Conservation (phyloP, 2,113 vertebrate genomes). For the Corydoras sp. region DNA sequence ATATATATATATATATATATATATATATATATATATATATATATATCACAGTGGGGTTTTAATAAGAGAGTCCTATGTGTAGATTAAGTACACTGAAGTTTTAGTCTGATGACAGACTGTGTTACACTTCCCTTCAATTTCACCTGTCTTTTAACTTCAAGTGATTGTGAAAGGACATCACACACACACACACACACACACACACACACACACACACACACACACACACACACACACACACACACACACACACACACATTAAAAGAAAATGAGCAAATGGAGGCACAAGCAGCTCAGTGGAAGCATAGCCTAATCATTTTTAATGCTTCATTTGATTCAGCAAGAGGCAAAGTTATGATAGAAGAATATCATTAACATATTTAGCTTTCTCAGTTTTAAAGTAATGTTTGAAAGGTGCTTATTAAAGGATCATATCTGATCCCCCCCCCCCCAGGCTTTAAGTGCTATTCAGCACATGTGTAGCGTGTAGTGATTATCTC, state of each 20-base stretch:
- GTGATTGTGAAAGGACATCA: not conserved
- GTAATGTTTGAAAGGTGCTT: slow-evolving; percentile 58
- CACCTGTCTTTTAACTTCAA: no score
- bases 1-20: no score
- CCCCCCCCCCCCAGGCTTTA: not conserved
- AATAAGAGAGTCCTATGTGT: no score
- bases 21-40: no score
- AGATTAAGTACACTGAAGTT: no score
- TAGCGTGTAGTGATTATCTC: not conserved
- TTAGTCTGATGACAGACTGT: no score
- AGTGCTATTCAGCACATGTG: not conserved
- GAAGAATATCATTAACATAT: slow-evolving; percentile 53
- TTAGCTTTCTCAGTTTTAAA: slow-evolving; percentile 41
- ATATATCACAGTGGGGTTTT: no score
- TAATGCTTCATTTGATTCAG: slow-evolving; percentile 59
- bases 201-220: slow-evolving; percentile 14
- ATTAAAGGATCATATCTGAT: slow-evolving; percentile 55
- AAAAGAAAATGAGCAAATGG: slow-evolving; percentile 32
- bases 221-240: slow-evolving; percentile 5
- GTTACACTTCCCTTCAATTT: no score
- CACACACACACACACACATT: slow-evolving; percentile 4
- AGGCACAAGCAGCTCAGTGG: slow-evolving; percentile 44
- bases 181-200: not conserved
- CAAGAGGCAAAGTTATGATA: slow-evolving; percentile 46
- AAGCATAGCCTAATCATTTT: slow-evolving; percentile 59